Percentiles rank a stretch among this genome's conserved stretches.
Conservation (phyloP, 2,888 invertebrate genomes). For the Alcis repandata region DNA sequence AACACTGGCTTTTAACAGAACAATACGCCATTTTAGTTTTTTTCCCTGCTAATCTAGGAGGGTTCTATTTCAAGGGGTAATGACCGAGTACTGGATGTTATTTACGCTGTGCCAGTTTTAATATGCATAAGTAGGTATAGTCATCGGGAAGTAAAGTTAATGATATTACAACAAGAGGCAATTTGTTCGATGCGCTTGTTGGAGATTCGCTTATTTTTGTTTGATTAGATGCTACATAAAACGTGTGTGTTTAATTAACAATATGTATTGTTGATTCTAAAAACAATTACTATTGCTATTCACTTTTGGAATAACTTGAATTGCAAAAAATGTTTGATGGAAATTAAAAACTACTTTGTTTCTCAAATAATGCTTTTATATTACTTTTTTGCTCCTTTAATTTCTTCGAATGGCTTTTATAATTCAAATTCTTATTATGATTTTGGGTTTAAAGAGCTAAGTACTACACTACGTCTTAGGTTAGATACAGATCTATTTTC, state of each 20-base stretch:
- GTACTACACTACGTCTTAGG: not conserved
- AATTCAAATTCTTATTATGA: no score
- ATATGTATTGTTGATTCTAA: not conserved
- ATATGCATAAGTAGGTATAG: slow-evolving; percentile 22
- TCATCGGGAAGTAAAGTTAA: slow-evolving; percentile 10
- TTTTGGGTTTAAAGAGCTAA: no score
- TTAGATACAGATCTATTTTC: not conserved
- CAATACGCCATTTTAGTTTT: slow-evolving; percentile 78
- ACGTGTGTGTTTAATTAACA: not conserved
- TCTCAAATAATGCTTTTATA: no score
- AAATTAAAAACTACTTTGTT: no score
- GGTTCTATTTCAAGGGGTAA: slow-evolving; percentile 70
- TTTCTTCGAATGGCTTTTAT: no score
- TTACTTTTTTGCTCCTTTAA: no score
- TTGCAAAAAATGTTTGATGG: no score
- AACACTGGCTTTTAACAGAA: slow-evolving; percentile 74
- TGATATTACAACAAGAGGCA: slow-evolving; percentile 10
- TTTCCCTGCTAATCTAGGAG: slow-evolving; percentile 75
- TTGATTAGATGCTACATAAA: not conserved
- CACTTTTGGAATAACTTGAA: no score
- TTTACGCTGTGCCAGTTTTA: slow-evolving; percentile 53
- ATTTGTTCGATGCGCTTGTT: not conserved
- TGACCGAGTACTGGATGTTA: slow-evolving; percentile 66
- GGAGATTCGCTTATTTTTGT: not conserved
- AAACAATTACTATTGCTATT: no score